These are phyloP conservation scores for Galagoides demidoff DNA, from an alignment of 2,797 vertebrate species.

Conservation along the genomic window DNA sequence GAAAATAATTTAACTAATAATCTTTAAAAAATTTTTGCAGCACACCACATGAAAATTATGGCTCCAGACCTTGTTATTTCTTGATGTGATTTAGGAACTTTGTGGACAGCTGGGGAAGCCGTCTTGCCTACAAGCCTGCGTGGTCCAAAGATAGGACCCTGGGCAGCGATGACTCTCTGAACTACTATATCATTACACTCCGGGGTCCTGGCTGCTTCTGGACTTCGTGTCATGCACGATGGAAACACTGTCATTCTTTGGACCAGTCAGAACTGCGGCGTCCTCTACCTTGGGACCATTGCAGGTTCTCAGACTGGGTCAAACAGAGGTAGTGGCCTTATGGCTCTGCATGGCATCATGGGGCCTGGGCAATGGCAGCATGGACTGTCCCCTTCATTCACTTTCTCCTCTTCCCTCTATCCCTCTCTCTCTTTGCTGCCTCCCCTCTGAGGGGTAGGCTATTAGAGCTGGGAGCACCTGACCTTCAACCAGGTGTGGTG, in stretches of 20 bases:
- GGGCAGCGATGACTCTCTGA: fast-evolving
- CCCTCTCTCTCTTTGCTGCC: not conserved
- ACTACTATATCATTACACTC: not conserved
- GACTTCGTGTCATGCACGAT: not conserved
- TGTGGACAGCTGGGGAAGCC: not conserved
- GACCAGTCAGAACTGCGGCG: not conserved
- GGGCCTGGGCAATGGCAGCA: not conserved
- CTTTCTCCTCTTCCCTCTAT: not conserved
- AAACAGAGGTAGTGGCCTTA: not conserved
- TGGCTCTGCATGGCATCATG: not conserved
- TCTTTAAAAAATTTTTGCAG: too few species aligned
- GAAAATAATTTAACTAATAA: too few species aligned
- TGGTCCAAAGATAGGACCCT: too few species aligned
- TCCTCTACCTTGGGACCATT: not conserved
- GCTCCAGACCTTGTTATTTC: not conserved
- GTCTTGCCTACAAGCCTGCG: not conserved
- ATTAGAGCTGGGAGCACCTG: too few species aligned
- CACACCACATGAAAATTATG: too few species aligned
- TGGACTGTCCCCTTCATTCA: fast-evolving
- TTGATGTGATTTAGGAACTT: not conserved
- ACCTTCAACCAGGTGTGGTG: not conserved
- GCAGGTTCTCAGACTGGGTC: not conserved
- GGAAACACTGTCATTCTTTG: not conserved
- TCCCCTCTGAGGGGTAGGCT: not conserved
- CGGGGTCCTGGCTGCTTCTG: not conserved